Evolutionary conservation across 2,888 invertebrate species (phyloP).

Genomic region (Caenorhabditis angaria): DNA sequence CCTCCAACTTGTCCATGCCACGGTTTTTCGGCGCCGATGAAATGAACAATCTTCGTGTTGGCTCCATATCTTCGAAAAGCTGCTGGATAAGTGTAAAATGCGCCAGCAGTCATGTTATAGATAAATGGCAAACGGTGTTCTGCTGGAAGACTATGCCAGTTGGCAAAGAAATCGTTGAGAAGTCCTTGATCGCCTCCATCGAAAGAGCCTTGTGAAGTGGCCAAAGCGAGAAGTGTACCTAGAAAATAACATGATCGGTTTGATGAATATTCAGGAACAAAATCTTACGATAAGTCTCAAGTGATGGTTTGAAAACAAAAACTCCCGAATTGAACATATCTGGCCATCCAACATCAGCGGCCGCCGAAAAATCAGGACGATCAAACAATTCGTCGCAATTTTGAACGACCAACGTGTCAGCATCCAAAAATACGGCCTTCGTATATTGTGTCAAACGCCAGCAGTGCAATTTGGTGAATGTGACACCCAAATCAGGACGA

Average conservation of each 20-base stretch:
- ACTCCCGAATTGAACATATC: constrained; percentile 87
- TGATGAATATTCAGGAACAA: background rate
- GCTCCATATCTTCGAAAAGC: constrained; percentile 93
- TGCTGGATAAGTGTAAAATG: constrained; percentile 94
- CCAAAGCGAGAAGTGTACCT: constrained; percentile 82
- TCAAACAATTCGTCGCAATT: constrained; percentile 97
- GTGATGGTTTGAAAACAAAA: constrained; percentile 89
- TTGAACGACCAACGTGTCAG: constrained; percentile 94
- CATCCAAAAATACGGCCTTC: constrained; percentile 97
- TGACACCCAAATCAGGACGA: constrained; percentile 94
- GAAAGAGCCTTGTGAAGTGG: constrained; percentile 88
- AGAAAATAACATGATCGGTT: constrained; percentile 76
- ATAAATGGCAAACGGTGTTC: constrained; percentile 90
- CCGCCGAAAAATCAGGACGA: constrained; percentile 77
- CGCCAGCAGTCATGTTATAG: constrained; percentile 95
- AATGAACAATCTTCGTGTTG: constrained; percentile 93
- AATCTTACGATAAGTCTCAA: constrained; percentile 81
- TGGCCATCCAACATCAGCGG: constrained; percentile 71
- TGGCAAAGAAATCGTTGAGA: constrained; percentile 89
- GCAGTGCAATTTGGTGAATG: constrained; percentile 98
- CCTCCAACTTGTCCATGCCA: constrained; percentile 77
- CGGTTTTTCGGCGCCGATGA: constrained; percentile 93
- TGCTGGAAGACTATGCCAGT: constrained; percentile 92
- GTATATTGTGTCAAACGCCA: constrained; percentile 94
- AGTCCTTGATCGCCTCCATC: constrained; percentile 86